Evolutionary conservation across 64 coral and sea anemone genomes (phyloP).

Genomic region (Pachyseris speciosa): DNA sequence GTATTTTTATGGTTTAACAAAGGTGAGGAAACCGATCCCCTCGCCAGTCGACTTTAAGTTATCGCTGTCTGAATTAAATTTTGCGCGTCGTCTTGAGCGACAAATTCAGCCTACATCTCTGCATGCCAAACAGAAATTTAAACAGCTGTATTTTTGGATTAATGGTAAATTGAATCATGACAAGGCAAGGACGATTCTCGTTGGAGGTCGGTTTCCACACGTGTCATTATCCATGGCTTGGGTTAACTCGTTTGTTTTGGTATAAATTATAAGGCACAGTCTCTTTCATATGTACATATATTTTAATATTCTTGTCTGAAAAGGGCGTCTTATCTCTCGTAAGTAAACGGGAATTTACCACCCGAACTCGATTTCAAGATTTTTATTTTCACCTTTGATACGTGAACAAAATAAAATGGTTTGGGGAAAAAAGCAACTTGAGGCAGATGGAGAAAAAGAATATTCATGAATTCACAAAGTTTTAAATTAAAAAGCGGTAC

Average conservation of each 20-base stretch:
- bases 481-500: background rate
- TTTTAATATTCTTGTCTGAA: background rate
- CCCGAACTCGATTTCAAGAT: too few relatives aligned
- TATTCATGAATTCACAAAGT: background rate
- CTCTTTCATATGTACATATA: slow-evolving; percentile 1
- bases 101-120: slow-evolving; percentile 7
- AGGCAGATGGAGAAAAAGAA: too few relatives aligned
- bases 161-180: background rate
- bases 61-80: background rate
- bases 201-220: background rate
- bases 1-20: too few relatives aligned
- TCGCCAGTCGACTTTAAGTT: too few relatives aligned
- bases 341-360: background rate
- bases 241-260: background rate
- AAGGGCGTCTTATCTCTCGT: background rate
- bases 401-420: too few relatives aligned
- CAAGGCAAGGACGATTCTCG: background rate
- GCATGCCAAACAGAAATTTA: slow-evolving; percentile 30
- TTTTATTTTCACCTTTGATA: too few relatives aligned
- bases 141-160: slow-evolving; percentile 29
- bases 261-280: background rate
- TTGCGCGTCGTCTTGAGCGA: slow-evolving; percentile 1
- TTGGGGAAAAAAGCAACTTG: background rate
- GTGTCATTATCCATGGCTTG: slow-evolving; percentile 8
- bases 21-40: too few relatives aligned